A percentile compares a stretch with the other conserved stretches of the same genome.
phyloP scores from a whole-genome alignment of 2,113 vertebrate genomes.

The Serinus canaria region DNA sequence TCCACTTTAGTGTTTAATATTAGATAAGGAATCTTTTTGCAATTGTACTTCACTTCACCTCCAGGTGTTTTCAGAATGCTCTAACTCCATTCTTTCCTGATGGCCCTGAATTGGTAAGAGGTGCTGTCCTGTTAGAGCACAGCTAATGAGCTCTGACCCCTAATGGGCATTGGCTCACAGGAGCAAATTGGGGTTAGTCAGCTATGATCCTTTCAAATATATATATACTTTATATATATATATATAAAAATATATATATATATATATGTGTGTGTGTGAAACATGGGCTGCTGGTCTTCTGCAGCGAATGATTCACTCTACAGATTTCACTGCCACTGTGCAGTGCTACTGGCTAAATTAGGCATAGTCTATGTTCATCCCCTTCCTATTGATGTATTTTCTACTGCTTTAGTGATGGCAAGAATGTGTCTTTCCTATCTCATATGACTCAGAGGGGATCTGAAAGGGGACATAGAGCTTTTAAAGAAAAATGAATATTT shows the following conservation, averaged over 20 bases:
- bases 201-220: neutral
- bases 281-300: neutral
- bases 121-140: neutral
- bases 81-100: neutral
- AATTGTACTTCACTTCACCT: neutral
- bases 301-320: accelerated
- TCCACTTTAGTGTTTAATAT: neutral
- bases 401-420: neutral
- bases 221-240: neutral
- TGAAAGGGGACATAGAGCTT: neutral
- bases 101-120: neutral
- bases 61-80: neutral
- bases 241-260: too few relatives aligned
- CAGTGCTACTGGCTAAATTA: neutral
- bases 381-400: neutral
- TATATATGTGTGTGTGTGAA: neutral
- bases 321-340: neutral
- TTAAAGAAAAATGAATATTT: neutral
- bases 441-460: neutral
- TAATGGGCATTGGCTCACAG: neutral
- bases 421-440: neutral
- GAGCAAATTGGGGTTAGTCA: neutral
- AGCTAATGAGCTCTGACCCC: neutral
- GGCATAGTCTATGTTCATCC: neutral
- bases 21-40: neutral